Base-by-base conservation (phyloP, 2,113 vertebrate species). In the Muscicapa adusta region DNA sequence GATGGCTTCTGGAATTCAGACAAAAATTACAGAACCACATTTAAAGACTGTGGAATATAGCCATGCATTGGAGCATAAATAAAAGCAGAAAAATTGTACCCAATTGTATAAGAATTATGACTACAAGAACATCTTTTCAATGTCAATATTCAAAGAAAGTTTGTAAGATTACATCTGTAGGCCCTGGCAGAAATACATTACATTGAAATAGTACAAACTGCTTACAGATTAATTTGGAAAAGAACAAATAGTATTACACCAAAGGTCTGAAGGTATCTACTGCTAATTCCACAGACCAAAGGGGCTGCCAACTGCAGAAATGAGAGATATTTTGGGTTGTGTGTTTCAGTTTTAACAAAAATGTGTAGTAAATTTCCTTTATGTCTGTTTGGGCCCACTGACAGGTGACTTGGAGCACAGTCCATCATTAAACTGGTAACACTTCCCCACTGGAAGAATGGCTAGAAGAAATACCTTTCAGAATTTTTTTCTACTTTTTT, bases 361-460 rank as follows among this genome's bases (percentile, higher is more conserved):
- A 33, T 18, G 3, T 12, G 6, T 8, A 34, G 5, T 15, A 15
- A 81, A 63, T 78, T 91, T 29, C n/a, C 28, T 43, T 38, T 15
- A 19, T 13, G 19, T 62, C 34, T 50, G 5, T 58, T 89, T 4
- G 2, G 8, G n/a, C 8, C 18, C 34, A 36, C 10, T 68, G 62
- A 53, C 15, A 74, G 17, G 13, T 65, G n/a, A 22, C 31, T 66
- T 7, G 6, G 45, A 68, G 6, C 3, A 79, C 9, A 61, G 31
- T 17, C 22, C 22, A 23, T 20, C 19, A 47, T 28, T 38, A 56
- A 85, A 62, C 11, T 29, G 42, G 28, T 4, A 81, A 51, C 5
- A n/a, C 9, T 25, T 4, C 6, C 7, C 9, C 22, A 50, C 18
- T 43, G 9, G 28, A 54, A 63, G 4, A 18, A 50, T 0, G 2